A percentile compares a stretch with the other conserved stretches of the same genome.
phyloP scores from a whole-genome alignment of 2,888 invertebrate genomes.

The Antheraea yamamai region DNA sequence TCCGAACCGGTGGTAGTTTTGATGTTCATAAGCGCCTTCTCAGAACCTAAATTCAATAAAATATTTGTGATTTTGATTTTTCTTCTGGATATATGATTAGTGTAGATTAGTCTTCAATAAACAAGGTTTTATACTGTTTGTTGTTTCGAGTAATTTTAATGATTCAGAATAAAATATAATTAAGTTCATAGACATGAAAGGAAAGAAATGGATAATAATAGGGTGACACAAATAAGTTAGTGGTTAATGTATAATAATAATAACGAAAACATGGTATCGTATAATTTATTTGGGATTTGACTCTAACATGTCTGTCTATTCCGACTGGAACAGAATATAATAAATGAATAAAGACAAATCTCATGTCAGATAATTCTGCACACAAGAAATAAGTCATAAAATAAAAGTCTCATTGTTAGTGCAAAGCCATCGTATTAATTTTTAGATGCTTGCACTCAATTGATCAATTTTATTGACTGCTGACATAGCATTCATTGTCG shows the following conservation, averaged over 20 bases:
- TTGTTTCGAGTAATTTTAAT: background rate
- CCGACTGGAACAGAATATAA: background rate
- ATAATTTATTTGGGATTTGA: too few relatives aligned
- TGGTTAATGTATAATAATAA: too few relatives aligned
- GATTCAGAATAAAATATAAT: background rate
- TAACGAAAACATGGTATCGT: too few relatives aligned
- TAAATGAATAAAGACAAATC: background rate
- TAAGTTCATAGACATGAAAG: background rate
- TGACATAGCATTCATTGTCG: constrained; percentile 55
- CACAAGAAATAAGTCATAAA: background rate
- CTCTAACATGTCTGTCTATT: background rate
- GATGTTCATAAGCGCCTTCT: too few relatives aligned
- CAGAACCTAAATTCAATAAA: too few relatives aligned
- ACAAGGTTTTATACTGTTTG: too few relatives aligned
- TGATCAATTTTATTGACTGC: constrained; percentile 51
- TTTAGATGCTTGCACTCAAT: constrained; percentile 31
- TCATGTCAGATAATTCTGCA: background rate
- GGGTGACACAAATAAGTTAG: background rate
- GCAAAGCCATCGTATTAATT: constrained; percentile 14
- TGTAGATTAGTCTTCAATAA: too few relatives aligned
- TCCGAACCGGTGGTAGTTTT: too few relatives aligned
- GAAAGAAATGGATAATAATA: background rate
- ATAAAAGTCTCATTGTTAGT: constrained; percentile 15
- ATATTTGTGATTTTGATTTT: too few relatives aligned
- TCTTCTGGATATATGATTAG: too few relatives aligned